phyloP scores from a whole-genome alignment of 2,888 invertebrate genomes.

The Thysanoteuthis rhombus region DNA sequence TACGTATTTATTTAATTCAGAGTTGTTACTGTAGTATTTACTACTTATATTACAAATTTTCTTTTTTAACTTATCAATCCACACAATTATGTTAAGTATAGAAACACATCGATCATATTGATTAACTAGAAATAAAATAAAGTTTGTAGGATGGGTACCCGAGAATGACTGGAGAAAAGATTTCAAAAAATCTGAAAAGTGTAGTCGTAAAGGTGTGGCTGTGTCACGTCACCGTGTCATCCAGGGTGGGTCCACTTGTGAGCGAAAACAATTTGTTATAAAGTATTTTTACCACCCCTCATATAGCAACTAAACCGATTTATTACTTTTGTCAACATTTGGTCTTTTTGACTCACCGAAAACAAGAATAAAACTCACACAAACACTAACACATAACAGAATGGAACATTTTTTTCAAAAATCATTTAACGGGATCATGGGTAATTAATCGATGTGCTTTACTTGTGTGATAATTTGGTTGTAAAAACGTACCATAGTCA shows the following conservation, averaged over 20 bases:
- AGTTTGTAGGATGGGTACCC: neutral
- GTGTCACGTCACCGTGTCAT: neutral
- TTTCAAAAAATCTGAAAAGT: neutral
- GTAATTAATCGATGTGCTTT: no score
- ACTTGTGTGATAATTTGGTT: no score
- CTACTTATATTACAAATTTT: neutral
- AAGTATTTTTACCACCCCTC: no score
- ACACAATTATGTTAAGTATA: neutral
- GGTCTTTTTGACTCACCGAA: no score
- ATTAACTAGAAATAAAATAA: neutral
- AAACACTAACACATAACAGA: no score
- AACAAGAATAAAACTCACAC: no score
- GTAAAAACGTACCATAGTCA: no score
- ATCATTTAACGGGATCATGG: no score
- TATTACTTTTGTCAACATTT: no score
- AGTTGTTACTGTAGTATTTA: neutral
- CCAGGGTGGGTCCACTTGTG: neutral
- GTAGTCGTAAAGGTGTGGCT: neutral
- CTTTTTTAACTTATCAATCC: neutral
- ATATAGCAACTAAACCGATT: no score
- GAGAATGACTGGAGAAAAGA: neutral
- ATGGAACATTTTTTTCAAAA: no score
- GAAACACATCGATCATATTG: neutral
- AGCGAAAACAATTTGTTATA: neutral
- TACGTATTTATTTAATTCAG: neutral